Evolutionary conservation across 2,113 vertebrate species (phyloP), one percentile per base, ranked within the genome.

Genomic region (Smithornis capensis): DNA sequence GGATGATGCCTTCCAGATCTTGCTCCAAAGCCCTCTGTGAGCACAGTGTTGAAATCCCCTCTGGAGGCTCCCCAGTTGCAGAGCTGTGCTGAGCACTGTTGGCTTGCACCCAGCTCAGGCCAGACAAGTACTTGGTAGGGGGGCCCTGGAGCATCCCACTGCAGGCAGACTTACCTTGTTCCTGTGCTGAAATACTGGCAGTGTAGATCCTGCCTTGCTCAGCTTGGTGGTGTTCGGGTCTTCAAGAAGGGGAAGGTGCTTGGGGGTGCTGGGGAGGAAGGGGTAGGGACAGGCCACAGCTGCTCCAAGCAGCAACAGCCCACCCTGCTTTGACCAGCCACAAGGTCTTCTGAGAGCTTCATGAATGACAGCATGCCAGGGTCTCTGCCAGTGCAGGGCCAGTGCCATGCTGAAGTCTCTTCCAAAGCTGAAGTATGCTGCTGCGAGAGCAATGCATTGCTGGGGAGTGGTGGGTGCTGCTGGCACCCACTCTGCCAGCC

Each of bases 1-100:
- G 90, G 73, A 82, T 95, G 93, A 94, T 84, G 79, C 76, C 76
- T 88, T 95, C 89, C 87, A 94, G 93, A 87, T 74, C 88, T 68
- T 88, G 65, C 70, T 81, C 69, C 3, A 1, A 62, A 89, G 73
- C 55, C 25, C 23, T 91, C 62, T 85, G 53, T 5, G 3, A 86
- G 71, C 15, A 2, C 64, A 65, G 47, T 68, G 40, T 90, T 75
- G 85, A 87, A 96, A 78, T 40, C 60, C 60, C 64, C 52, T 86
- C 47, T 3, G 8, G 85, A 96, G 75, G 84, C 81, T 91, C 87
- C 24, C 47, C 1, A 18, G 19, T 67, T 91, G 59, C 73, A 71
- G 86, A 76, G 29, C 62, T 2, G 10, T 78, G 70, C 91, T 35
- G 25, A 87, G 87, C 5, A 3, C n/a, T 73, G 62, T 59, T 92